These are phyloP conservation scores for Adelges cooleyi DNA, from an alignment of 1,140 invertebrate genomes.

Conservation along the genomic window DNA sequence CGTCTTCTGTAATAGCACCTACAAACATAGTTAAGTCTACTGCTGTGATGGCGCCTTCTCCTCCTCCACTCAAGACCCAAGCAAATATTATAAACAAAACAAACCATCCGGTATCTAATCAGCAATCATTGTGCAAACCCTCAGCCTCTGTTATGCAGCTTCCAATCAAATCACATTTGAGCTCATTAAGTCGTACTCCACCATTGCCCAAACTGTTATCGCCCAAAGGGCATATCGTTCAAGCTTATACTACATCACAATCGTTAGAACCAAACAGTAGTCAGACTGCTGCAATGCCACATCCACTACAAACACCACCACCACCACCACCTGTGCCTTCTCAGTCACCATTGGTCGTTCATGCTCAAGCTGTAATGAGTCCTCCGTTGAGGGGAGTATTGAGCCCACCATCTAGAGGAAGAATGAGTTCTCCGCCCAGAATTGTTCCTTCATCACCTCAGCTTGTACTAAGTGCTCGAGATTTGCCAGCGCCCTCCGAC, in stretches of 20 bases:
- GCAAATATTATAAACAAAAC: neutral
- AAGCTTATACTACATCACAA: slow-evolving; percentile 22
- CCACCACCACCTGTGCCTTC: neutral
- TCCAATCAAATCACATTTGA: slow-evolving; percentile 22
- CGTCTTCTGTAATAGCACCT: slow-evolving; percentile 23
- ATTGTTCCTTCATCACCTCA: slow-evolving; percentile 3
- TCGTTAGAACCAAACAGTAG: slow-evolving; percentile 3
- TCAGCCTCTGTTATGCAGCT: neutral
- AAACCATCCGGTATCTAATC: neutral
- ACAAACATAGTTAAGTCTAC: slow-evolving; percentile 18
- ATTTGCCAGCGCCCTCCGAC: neutral
- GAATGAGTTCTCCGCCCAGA: slow-evolving; percentile 7
- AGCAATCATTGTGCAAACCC: neutral
- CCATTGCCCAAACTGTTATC: slow-evolving; percentile 21
- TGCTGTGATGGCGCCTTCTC: slow-evolving; percentile 13
- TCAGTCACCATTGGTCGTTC: neutral
- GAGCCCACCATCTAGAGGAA: neutral
- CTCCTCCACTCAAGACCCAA: slow-evolving; percentile 9
- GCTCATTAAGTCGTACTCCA: slow-evolving; percentile 3
- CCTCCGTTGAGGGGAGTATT: neutral
- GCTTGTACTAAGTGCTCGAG: neutral
- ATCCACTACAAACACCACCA: neutral
- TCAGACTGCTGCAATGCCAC: neutral
- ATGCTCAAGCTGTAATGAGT: neutral
- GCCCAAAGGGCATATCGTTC: slow-evolving; percentile 19